Evolutionary conservation across 2,888 invertebrate species (phyloP).

Genomic region (Monoplex corrugatus): DNA sequence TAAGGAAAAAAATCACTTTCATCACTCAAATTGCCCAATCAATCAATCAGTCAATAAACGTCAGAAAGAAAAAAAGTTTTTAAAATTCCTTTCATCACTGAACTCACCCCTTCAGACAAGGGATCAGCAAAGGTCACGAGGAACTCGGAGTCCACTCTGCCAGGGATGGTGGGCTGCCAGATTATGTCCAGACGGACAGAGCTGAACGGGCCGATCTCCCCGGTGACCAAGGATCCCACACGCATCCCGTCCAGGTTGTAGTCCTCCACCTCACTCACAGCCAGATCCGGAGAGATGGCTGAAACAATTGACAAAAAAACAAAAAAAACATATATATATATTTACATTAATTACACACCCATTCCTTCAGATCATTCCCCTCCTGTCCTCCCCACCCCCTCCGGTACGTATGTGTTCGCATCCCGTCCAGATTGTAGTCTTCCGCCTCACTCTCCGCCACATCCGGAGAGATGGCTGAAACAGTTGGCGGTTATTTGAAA

Average conservation of each 20-base stretch:
- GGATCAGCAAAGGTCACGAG: conserved; percentile 77
- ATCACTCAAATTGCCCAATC: too few species aligned
- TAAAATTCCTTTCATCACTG: too few species aligned
- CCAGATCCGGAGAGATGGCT: conserved; percentile 62
- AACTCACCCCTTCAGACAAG: conserved; percentile 77
- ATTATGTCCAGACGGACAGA: conserved; percentile 78
- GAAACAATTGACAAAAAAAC: not conserved
- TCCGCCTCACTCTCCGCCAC: conserved; percentile 70
- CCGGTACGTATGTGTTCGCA: too few species aligned
- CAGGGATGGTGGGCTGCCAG: conserved; percentile 80
- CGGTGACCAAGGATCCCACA: conserved; percentile 68
- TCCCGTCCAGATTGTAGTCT: conserved; percentile 76
- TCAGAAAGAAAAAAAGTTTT: not conserved
- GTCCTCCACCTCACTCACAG: conserved; percentile 72
- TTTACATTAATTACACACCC: too few species aligned
- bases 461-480: conserved; percentile 59
- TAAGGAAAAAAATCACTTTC: too few species aligned
- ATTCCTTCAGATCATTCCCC: too few species aligned
- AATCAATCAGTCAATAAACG: not conserved
- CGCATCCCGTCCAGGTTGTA: conserved; percentile 77
- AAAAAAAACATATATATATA: not conserved
- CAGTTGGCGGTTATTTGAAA: too few species aligned
- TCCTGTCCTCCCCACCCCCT: too few species aligned
- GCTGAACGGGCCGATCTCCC: conserved; percentile 78
- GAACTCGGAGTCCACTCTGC: conserved; percentile 78